Base-by-base conservation (phyloP, 2,888 invertebrate species). In the Ectobius pallidus region DNA sequence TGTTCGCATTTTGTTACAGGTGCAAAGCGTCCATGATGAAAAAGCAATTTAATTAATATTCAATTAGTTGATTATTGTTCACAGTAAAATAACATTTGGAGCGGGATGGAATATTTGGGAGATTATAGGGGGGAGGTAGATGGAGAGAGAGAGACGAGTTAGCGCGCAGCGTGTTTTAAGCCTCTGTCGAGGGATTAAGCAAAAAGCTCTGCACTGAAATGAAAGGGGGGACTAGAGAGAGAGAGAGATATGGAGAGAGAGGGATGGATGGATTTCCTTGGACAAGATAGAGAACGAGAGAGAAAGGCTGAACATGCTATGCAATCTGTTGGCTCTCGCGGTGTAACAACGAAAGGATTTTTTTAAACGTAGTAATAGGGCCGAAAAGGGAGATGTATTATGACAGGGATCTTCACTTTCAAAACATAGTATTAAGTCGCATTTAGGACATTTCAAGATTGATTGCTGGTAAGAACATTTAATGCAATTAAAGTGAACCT, bases 191-290 rank as follows among this genome's bases (percentile, higher is more conserved):
- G 44, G 65, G 65, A 65, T 65, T 65, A 65, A 27, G 44, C 42
- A 65, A 46, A 65, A 65, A 65, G 65, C 65, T 65, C 44, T 65
- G 65, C 65, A 46, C 65, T 65, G 44, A 65, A 65, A 44, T 65
- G 65, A 44, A 44, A 44, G 44, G 65, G 20, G 2, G 27, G 46
- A 32, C 18, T n/a, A 61, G 6, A 4, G 18, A 7, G 3, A 46
- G 65, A 55, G 27, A n/a, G n/a, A n/a, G n/a, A n/a, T n/a, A n/a
- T n/a, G n/a, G n/a, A n/a, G n/a, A n/a, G 20, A n/a, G 22, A 9
- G 22, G 22, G 16, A 11, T 6, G 34, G 65, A 30, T 46, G 14
- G 27, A n/a, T 65, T 65, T 65, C 25, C 44, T 46, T 44, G 46
- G 65, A n/a, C 44, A 44, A 7, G 27, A 46, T 63, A 16, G 22